Evolutionary conservation across 2,113 vertebrate genomes (phyloP), one percentile per base, ranked within the genome.

Genomic region (Sinocyclocheilus anshuiensis): DNA sequence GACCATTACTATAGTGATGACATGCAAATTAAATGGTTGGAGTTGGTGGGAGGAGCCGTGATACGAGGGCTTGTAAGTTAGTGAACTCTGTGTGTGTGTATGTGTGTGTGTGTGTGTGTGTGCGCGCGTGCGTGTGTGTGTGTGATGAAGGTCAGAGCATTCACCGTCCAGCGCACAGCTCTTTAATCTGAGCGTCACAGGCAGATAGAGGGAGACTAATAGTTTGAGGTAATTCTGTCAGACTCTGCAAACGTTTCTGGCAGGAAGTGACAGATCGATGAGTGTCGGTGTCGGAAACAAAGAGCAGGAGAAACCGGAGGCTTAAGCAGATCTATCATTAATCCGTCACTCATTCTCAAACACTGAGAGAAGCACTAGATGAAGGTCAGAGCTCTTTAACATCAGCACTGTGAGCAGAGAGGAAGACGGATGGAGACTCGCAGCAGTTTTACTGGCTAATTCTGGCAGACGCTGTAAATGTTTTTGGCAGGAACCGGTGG

Each of bases 301-400:
- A 76, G 45, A 65, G 71, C 48, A 55, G 39, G 76, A 59, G 29
- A 77, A 79, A 39, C 5, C 12, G n/a, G 22, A 81, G n/a, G 3
- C 12, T 75, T 74, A 42, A 75, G 16, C 18, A 77, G 42, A 84
- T 45, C 39, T 77, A 48, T 77, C 69, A 75, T 39, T 84, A 76
- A 75, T 22, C 83, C 10, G 78, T 24, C 69, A 61, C 29, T 36
- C 57, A 74, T 75, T 22, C 71, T 29, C 67, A 16, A 26, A 55
- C 26, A 36, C 16, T 57, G 59, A 78, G 20, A 85, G 16, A 75
- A 26, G 10, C 22, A 57, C 20, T 63, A 13, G 45, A 33, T 81
- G 69, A 63, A 33, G 71, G 67, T 16, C 36, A 86, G 29, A 55
- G 42, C 12, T 4, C 48, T 77, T 77, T 77, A 77, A 22, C 48